Conservation (phyloP, 2,888 invertebrate genomes). For the Dasypolia templi region DNA sequence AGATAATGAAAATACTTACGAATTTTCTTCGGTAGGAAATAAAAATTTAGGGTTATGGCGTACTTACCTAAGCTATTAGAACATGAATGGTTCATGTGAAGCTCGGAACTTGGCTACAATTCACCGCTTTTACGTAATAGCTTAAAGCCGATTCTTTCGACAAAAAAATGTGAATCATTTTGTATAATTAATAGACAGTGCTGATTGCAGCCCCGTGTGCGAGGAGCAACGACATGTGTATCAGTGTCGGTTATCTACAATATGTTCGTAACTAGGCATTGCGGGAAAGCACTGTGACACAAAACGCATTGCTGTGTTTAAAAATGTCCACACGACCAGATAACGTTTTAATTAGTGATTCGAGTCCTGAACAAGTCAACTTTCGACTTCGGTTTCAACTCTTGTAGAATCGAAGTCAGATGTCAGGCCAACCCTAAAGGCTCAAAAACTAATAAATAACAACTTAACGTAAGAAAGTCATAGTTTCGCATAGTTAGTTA, state of each 20-base stretch:
- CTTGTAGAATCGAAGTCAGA: neutral
- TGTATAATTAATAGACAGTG: slow-evolving; percentile 17
- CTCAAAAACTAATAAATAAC: slow-evolving; percentile 54
- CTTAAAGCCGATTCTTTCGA: neutral
- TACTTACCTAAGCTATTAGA: slow-evolving; percentile 9
- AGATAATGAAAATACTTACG: slow-evolving; percentile 35
- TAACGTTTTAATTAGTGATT: neutral
- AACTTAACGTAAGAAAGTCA: slow-evolving; percentile 48
- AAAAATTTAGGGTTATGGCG: slow-evolving; percentile 29
- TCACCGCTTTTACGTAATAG: slow-evolving; percentile 40
- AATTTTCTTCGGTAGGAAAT: slow-evolving; percentile 33
- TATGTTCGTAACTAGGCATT: slow-evolving; percentile 31
- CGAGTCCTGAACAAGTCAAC: neutral
- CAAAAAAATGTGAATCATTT: neutral
- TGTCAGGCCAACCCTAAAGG: slow-evolving; percentile 28
- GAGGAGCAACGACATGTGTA: slow-evolving; percentile 34
- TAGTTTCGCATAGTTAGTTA: slow-evolving; percentile 46
- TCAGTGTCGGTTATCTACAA: slow-evolving; percentile 40
- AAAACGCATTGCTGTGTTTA: slow-evolving; percentile 26
- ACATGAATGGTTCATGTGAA: slow-evolving; percentile 27
- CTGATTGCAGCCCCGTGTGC: slow-evolving; percentile 9
- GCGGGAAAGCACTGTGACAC: slow-evolving; percentile 32
- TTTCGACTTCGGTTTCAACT: slow-evolving; percentile 3
- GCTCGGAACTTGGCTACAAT: slow-evolving; percentile 43
- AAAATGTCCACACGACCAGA: slow-evolving; percentile 24